Evolutionary conservation across 2,888 invertebrate species (phyloP).

Genomic region (Phasia obesa): DNA sequence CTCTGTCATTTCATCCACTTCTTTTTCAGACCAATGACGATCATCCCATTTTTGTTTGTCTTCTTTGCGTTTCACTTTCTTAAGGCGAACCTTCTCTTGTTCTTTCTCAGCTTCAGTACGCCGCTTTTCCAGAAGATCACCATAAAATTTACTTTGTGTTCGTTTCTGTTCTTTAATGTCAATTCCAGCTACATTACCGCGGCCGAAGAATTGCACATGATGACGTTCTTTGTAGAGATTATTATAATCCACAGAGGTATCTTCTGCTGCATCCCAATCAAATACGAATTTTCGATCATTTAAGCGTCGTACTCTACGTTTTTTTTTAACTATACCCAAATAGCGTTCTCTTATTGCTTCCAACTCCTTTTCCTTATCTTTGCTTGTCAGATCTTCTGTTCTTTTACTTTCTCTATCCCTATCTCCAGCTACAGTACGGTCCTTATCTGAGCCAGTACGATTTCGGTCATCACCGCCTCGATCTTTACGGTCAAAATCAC

Average conservation of each 20-base stretch:
- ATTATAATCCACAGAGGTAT: conserved; percentile 99
- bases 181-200: conserved; percentile 96
- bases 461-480: conserved; percentile 78
- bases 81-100: conserved; percentile 95
- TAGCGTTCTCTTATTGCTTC: conserved; percentile 98
- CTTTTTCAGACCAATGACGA: conserved; percentile 99
- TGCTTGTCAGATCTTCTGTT: conserved; percentile 83
- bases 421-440: conserved; percentile 73
- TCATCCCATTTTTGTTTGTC: conserved; percentile 99
- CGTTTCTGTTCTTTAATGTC: conserved; percentile 98
- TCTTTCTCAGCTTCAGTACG: conserved; percentile 98
- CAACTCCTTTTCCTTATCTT: conserved; percentile 95
- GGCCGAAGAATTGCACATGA: conserved; percentile 98
- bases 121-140: conserved; percentile 95
- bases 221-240: conserved; percentile 97
- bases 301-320: conserved; percentile 93
- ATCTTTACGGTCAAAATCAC: conserved; percentile 65
- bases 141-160: conserved; percentile 98
- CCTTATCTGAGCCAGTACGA: conserved; percentile 80
- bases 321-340: conserved; percentile 95
- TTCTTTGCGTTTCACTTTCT: conserved; percentile 96
- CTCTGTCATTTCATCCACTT: conserved; percentile 97
- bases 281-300: conserved; percentile 99
- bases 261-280: conserved; percentile 99
- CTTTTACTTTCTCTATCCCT: conserved; percentile 83